Evolutionary conservation across 2,888 invertebrate species (phyloP).

Genomic region (Oxycera nigricornis): DNA sequence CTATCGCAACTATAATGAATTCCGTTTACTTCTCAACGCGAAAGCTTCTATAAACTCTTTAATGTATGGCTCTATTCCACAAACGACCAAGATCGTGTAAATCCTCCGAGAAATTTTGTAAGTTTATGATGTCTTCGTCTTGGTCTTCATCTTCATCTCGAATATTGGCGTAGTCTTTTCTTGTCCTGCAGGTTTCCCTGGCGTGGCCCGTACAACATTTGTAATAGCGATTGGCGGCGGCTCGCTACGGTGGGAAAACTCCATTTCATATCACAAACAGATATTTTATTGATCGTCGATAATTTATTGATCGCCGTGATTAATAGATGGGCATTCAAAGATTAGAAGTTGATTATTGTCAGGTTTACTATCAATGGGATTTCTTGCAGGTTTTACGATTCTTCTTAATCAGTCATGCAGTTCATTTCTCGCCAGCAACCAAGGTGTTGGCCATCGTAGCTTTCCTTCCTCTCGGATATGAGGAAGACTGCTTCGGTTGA

Average conservation of each 20-base stretch:
- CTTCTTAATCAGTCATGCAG: constrained; percentile 33
- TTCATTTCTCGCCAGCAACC: constrained; percentile 19
- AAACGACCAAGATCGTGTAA: neutral
- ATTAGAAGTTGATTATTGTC: constrained; percentile 41
- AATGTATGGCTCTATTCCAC: neutral
- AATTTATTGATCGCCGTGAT: constrained; percentile 39
- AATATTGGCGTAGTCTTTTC: too few relatives aligned
- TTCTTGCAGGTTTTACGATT: constrained; percentile 32
- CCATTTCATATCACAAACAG: constrained; percentile 37
- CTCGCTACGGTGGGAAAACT: constrained; percentile 39
- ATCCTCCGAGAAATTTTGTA: constrained; percentile 22
- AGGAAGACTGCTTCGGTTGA: constrained; percentile 4
- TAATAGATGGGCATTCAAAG: constrained; percentile 39
- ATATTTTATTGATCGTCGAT: constrained; percentile 40
- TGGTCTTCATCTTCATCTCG: too few relatives aligned
- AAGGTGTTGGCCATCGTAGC: neutral
- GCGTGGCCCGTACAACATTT: constrained; percentile 17
- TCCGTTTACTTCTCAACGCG: neutral
- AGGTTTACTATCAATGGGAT: constrained; percentile 34
- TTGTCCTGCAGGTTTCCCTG: neutral
- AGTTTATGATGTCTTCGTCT: constrained; percentile 38
- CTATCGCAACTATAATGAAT: too few relatives aligned
- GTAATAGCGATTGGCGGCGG: constrained; percentile 26
- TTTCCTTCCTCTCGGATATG: neutral
- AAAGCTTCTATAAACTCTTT: neutral